Evolutionary conservation across 1,140 invertebrate species (phyloP), one percentile per base, ranked within the genome.

Genomic region (Hylyphantes graminicola): DNA sequence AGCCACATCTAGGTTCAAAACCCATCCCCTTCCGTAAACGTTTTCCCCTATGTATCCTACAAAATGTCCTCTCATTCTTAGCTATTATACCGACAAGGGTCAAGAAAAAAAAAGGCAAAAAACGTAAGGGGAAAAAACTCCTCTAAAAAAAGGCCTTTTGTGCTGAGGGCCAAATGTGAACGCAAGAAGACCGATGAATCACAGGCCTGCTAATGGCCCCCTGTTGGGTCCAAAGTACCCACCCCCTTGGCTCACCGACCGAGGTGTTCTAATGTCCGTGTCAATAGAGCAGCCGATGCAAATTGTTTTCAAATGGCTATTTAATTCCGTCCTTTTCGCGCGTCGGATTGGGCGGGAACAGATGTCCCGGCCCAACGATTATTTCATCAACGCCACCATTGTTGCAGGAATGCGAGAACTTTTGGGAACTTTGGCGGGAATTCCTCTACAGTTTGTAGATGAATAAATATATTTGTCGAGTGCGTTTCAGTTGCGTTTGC

Each of bases 281-380:
- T 83, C 80, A 83, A 83, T 83, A 83, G 80, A 83, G 74, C 80
- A 83, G 80, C 80, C 80, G 80, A 83, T 83, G 80, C 80, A 83
- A 83, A 83, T 83, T 83, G 80, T 83, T 83, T 83, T 83, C 80
- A 83, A 83, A 83, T 83, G 72, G 70, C 70, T 83, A 75, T 83
- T 83, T 83, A 83, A 83, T 83, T 83, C 80, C 79, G 78, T 80
- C 78, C 78, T 72, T 13, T 53, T 70, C 70, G 19, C 54, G 50
- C 35, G 21, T 63, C 67, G 68, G 55, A 73, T 81, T 73, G 35
- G 57, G 53, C 11, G 80, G 70, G 48, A 81, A 67, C 80, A 83
- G 80, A 83, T 83, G 80, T 83, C 61, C 50, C 61, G 48, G 61
- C 50, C 61, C 70, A 83, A 83, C 80, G 80, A 83, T 83, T 83